These are phyloP conservation scores for Alethe diademata DNA, from an alignment of 2,113 vertebrate genomes.

Conservation along the genomic window DNA sequence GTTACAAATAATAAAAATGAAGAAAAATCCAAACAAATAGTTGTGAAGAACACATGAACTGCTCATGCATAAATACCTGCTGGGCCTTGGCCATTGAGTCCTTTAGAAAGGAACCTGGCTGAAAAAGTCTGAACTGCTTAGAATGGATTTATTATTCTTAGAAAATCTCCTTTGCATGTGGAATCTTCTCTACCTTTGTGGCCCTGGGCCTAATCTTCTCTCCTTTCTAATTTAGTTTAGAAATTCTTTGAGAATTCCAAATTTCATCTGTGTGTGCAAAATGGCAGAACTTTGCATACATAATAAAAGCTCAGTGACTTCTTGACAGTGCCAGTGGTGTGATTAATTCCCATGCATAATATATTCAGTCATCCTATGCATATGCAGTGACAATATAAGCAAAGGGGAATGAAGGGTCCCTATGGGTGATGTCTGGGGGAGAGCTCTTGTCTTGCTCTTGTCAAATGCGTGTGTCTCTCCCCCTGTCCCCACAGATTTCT, in stretches of 20 bases:
- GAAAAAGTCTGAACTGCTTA: not conserved
- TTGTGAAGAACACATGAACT: accelerated
- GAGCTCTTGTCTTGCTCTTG: conserved; percentile 36
- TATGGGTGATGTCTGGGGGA: not conserved
- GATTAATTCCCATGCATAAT: conserved; percentile 48
- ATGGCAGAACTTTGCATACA: conserved; percentile 3
- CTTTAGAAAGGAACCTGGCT: not conserved
- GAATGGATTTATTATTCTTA: not conserved
- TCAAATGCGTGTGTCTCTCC: not conserved
- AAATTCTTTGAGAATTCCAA: not conserved
- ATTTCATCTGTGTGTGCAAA: not conserved
- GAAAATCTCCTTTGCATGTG: not conserved
- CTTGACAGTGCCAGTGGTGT: conserved; percentile 26
- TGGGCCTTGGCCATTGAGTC: not conserved
- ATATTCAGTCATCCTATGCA: conserved; percentile 30
- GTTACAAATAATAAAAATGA: not conserved
- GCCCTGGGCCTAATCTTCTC: not conserved
- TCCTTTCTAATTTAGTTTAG: not conserved
- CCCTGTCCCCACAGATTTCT: not conserved
- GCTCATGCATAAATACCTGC: not conserved
- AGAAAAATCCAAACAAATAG: not conserved
- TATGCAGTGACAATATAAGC: conserved; percentile 15
- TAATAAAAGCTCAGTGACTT: conserved; percentile 15
- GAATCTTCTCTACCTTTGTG: not conserved
- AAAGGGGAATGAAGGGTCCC: conserved; percentile 19